Evolutionary conservation across 2,797 vertebrate species (phyloP).

Genomic region (Phalanger gymnotis): DNA sequence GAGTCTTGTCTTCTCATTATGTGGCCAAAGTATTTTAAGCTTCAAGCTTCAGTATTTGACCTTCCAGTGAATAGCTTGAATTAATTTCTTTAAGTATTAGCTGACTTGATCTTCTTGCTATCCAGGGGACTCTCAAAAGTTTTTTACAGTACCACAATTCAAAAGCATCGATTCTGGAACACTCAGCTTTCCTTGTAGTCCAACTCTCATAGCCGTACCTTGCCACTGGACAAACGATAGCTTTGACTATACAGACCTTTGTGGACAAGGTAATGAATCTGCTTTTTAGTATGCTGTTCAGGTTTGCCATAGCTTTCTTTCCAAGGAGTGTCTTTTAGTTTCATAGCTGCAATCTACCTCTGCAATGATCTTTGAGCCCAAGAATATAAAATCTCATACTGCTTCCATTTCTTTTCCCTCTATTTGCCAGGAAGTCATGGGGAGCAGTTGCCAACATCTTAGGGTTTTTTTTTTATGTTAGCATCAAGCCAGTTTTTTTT

Average conservation of each 20-base stretch:
- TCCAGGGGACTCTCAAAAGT: no score
- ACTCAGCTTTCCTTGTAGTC: background rate
- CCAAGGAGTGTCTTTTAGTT: background rate
- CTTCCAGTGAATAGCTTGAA: no score
- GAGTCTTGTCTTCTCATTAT: no score
- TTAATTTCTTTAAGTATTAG: no score
- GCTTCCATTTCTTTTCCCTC: background rate
- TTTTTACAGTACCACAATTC: no score
- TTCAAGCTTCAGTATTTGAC: no score
- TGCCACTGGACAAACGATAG: no score
- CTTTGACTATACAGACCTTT: background rate
- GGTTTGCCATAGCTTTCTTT: background rate
- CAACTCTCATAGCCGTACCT: background rate
- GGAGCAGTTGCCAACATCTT: background rate
- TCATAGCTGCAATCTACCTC: background rate
- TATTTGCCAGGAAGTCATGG: background rate
- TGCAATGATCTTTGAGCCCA: background rate
- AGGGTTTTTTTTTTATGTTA: background rate
- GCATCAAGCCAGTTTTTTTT: background rate
- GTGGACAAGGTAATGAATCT: background rate
- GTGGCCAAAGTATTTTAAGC: no score
- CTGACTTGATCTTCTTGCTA: no score
- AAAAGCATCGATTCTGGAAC: no score
- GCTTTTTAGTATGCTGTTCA: background rate
- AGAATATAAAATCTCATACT: background rate